These are phyloP conservation scores for Rynchops niger DNA, from an alignment of 2,113 vertebrate genomes.

Conservation along the genomic window DNA sequence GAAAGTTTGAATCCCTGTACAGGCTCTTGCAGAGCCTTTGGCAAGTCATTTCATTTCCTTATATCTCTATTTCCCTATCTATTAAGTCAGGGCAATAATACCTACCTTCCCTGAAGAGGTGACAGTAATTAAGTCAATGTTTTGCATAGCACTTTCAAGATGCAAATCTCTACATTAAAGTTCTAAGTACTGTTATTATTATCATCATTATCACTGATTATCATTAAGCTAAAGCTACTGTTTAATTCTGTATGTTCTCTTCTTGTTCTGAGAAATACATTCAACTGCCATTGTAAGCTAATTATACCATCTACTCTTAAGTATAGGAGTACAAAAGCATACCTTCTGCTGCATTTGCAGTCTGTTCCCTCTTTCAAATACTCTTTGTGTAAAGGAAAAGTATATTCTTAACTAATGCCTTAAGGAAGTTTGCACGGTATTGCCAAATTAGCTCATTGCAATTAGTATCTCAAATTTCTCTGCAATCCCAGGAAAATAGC, in stretches of 20 bases:
- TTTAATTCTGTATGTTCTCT: conserved; percentile 40
- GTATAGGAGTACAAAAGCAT: conserved; percentile 23
- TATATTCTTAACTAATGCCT: conserved; percentile 66
- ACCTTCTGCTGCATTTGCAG: conserved; percentile 55
- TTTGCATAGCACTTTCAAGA: conserved; percentile 66
- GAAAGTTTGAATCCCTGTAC: conserved; percentile 43
- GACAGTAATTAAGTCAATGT: conserved; percentile 71
- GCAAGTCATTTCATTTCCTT: conserved; percentile 46
- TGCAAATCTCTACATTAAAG: conserved; percentile 65
- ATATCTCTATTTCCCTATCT: conserved; percentile 52
- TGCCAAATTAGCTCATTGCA: conserved; percentile 62
- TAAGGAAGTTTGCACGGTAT: conserved; percentile 45
- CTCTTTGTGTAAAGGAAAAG: conserved; percentile 59
- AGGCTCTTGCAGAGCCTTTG: conserved; percentile 19
- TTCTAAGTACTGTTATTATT: conserved; percentile 60
- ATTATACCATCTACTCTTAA: conserved; percentile 66
- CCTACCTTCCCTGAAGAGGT: conserved; percentile 57
- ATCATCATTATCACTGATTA: conserved; percentile 59
- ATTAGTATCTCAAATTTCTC: conserved; percentile 62
- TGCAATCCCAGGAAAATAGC: conserved; percentile 40
- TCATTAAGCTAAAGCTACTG: conserved; percentile 51
- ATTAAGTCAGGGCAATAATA: conserved; percentile 54
- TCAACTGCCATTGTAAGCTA: conserved; percentile 48
- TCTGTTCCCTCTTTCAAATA: conserved; percentile 39
- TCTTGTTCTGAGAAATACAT: conserved; percentile 25